Evolutionary conservation across 2,888 invertebrate genomes (phyloP), one percentile per base, ranked within the genome.

Genomic region (Drosophila paramelanica): DNA sequence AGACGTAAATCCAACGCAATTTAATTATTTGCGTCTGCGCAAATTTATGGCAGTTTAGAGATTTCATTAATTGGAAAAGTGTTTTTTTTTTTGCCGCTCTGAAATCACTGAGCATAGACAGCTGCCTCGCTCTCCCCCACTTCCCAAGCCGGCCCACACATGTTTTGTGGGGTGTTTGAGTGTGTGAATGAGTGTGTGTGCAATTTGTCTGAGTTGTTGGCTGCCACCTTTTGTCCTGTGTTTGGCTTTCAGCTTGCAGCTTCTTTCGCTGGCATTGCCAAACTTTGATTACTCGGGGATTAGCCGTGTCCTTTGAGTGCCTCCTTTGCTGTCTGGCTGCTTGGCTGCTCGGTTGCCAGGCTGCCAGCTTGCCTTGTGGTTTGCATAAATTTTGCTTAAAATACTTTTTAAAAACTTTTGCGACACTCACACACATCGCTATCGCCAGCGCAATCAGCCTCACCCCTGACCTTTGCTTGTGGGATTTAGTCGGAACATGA

Each of bases 51-150:
- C 78, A 87, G 80, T 83, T 90, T 84, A 81, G 86, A 91, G 89
- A 90, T 91, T 90, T 91, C 88, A 90, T 91, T 90, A 90, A 90
- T 91, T 90, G 89, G 90, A 91, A 91, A 91, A 91, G 87, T 89
- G 90, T 78, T 89, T 82, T 68, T 56, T 50, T 57, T 68, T 75
- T 72, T 52, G 33, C 17, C 36, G 42, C 13, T 33, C 36, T 36
- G 23, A 23, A 31, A 38, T 25, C 43, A 45, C 38, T 46, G 33
- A 41, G 27, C 20, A 31, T 20, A 42, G 25, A 52, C 23, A 17
- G 38, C 17, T 7, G 6, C 11, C 7, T 5, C 20, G 10, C n/a
- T 10, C 0, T 36, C 11, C 10, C 25, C 10, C 23, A n/a, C 5
- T 36, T 31, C 20, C 31, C 38, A n/a, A 5, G 10, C n/a, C 49